These are phyloP conservation scores for Oreortyx pictus DNA, from an alignment of 2,797 vertebrate species.

Conservation along the genomic window DNA sequence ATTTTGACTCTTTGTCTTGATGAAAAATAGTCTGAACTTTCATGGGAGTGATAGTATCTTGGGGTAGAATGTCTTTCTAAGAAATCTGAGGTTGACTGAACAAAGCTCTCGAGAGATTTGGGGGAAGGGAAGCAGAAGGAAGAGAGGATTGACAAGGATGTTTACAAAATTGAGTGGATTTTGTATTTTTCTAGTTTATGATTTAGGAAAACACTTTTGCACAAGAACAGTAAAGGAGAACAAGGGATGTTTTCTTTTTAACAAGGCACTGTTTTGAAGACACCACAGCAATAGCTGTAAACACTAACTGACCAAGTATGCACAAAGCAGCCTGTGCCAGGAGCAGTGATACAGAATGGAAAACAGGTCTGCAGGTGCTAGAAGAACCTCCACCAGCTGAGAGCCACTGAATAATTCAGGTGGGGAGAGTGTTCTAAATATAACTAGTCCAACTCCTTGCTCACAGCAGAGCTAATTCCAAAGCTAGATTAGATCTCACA, in stretches of 20 bases:
- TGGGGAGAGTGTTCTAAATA: not conserved
- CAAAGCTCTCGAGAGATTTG: not conserved
- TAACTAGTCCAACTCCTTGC: not conserved
- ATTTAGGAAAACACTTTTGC: not conserved
- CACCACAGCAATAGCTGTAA: not conserved
- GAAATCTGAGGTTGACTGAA: constrained; percentile 13
- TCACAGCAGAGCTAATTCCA: not conserved
- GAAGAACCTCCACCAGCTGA: not conserved
- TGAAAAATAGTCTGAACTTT: constrained; percentile 47
- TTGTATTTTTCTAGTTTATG: not conserved
- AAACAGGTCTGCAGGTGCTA: not conserved
- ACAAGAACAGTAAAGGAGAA: not conserved
- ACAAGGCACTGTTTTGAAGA: not conserved
- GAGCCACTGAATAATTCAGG: not conserved
- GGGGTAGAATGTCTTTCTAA: constrained; percentile 6
- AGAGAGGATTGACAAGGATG: not conserved
- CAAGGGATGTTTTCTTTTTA: not conserved
- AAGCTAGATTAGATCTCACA: not conserved
- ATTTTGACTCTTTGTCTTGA: constrained; percentile 43
- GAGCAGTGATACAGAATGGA: accelerated
- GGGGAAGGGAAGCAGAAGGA: not conserved
- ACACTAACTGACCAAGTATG: not conserved
- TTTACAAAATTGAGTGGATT: not conserved
- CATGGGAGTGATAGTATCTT: constrained; percentile 17
- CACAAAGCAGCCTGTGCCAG: not conserved